Conservation (phyloP, 2,888 invertebrate genomes). For the Pteria penguin region DNA sequence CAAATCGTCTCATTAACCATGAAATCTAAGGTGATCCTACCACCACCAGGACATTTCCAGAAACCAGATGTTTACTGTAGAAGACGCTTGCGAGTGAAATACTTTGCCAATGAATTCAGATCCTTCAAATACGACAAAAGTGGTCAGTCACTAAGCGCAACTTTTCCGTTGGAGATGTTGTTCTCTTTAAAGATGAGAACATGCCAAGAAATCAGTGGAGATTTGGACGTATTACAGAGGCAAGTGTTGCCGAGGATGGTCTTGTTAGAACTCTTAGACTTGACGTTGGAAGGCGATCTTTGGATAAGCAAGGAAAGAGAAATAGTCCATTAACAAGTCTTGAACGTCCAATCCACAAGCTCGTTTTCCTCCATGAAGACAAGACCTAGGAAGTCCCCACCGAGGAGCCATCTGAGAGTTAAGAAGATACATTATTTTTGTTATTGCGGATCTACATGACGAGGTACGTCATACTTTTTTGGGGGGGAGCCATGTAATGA, state of each 20-base stretch:
- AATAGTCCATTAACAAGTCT: neutral
- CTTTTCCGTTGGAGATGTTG: conserved; percentile 49
- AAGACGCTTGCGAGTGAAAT: conserved; percentile 45
- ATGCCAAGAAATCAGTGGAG: conserved; percentile 45
- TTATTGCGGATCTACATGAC: no score
- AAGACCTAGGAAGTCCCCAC: conserved; percentile 28
- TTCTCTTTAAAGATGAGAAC: conserved; percentile 50
- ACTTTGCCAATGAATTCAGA: conserved; percentile 48
- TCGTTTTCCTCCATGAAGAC: conserved; percentile 38
- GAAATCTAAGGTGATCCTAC: conserved; percentile 41
- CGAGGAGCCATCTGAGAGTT: conserved; percentile 32
- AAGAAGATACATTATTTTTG: no score
- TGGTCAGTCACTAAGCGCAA: conserved; percentile 40
- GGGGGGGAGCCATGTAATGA: no score
- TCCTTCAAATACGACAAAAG: conserved; percentile 42
- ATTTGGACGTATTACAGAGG: conserved; percentile 30
- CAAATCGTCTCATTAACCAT: conserved; percentile 52
- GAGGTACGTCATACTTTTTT: no score
- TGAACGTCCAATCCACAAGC: conserved; percentile 50
- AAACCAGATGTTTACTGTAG: conserved; percentile 43
- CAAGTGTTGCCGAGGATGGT: conserved; percentile 30
- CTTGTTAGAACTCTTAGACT: conserved; percentile 45
- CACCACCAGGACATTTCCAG: conserved; percentile 52
- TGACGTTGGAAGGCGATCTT: conserved; percentile 3
- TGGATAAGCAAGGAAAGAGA: conserved; percentile 27